Evolutionary conservation across 2,113 vertebrate genomes (phyloP), one percentile per base, ranked within the genome.

Genomic region (Ptychochromis oligacanthus): DNA sequence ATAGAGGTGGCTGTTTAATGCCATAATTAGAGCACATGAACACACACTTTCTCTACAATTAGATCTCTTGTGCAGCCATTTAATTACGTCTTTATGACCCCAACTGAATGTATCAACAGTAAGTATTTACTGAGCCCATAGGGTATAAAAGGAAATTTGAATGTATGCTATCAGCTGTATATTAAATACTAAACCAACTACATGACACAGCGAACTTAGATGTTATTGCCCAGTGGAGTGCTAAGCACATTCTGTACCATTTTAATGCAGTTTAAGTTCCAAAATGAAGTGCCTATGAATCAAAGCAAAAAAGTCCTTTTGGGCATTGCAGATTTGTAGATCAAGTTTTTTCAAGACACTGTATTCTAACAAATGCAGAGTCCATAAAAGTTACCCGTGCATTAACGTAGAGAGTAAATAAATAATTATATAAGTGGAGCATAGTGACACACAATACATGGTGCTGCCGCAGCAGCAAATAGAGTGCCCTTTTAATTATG

Each of bases 401-500:
- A 76, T 84, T 89, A 83, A 91, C 82, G 82, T 67, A 43, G 88
- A 85, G 82, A 82, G 86, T 91, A 92, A 94, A 94, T 94, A 95
- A 93, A 96, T 95, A 93, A 95, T 92, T 93, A 93, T 94, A 90
- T 91, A 94, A 94, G 87, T 89, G 74, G 74, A 89, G 93, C 84
- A 90, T 83, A 89, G 87, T 86, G 92, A 95, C 94, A 94, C 87
- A 95, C 95, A 95, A 95, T 95, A 93, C 92, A 95, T 91, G 93
- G 83, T 84, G 87, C 90, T 87, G 91, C 90, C 59, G 84, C 84
- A 85, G 90, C 88, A 91, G 86, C 88, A 91, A 94, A 94, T 92
- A 93, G 94, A 95, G 94, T 94, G 93, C 82, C 90, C 92, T 92
- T 93, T 96, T 94, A 96, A 96, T 96, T 96, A 96, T 96, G 94